A percentile compares a stretch with the other conserved stretches of the same genome.
Evolutionary conservation across 2,888 invertebrate genomes (phyloP).

Genomic region (Antheraea assamensis): DNA sequence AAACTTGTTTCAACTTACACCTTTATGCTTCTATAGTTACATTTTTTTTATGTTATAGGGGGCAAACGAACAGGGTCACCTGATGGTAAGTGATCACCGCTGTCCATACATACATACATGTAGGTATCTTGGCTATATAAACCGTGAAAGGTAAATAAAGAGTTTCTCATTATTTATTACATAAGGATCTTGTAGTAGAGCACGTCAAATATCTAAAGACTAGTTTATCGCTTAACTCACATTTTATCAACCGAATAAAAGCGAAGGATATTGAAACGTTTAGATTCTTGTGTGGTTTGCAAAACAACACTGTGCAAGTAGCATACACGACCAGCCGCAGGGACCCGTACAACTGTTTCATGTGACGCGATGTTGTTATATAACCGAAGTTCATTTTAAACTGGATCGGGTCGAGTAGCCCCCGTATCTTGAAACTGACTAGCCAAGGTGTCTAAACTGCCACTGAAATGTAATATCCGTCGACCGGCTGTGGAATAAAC

Average conservation of each 20-base stretch:
- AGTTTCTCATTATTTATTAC: neutral
- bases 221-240: neutral
- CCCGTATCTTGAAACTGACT: slow-evolving; percentile 59
- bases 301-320: slow-evolving; percentile 63
- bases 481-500: slow-evolving; percentile 34
- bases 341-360: slow-evolving; percentile 42
- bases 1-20: neutral
- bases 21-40: neutral
- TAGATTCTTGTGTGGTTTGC: slow-evolving; percentile 62
- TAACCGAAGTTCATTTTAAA: slow-evolving; percentile 49
- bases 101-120: no score
- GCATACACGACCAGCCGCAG: slow-evolving; percentile 44
- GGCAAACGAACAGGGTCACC: no score
- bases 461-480: slow-evolving; percentile 57
- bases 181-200: neutral
- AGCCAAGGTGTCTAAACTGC: slow-evolving; percentile 59
- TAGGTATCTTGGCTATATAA: no score
- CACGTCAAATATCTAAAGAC: neutral
- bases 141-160: no score
- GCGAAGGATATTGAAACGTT: slow-evolving; percentile 67
- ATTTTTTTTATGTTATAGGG: no score
- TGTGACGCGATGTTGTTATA: slow-evolving; percentile 37
- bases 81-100: no score
- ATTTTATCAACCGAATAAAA: slow-evolving; percentile 46
- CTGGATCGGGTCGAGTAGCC: slow-evolving; percentile 55